Evolutionary conservation across 2,888 invertebrate genomes (phyloP), one percentile per base, ranked within the genome.

Genomic region (Rhagium mordax): DNA sequence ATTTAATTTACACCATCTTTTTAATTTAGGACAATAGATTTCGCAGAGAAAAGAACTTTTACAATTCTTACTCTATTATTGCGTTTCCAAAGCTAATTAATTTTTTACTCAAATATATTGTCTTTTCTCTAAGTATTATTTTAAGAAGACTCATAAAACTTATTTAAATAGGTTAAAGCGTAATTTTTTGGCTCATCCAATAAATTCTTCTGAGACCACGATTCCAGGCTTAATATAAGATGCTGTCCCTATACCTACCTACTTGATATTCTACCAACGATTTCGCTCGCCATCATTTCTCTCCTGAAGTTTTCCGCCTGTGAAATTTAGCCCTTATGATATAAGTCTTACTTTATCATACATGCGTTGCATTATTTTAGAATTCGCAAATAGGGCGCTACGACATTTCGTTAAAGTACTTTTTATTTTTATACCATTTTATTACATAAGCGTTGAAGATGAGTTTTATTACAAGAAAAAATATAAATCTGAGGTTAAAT

Each of bases 271-370:
- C 88, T 79, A 84, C 79, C 81, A 83, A 83, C 87, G 86, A 85
- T 85, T 86, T 84, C 84, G 85, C 86, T 85, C 85, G 87, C 86
- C 86, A 84, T 87, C 87, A 87, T 87, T 86, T 84, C 85, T 84
- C 84, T 83, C 84, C 83, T 84, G 85, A 85, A 86, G 85, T 86
- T 86, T 85, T 85, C 86, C 85, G 83, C 84, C 85, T 84, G 85
- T 84, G 82, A 86, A 86, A 86, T 87, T 86, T 83, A 84, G 83
- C 84, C 84, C 83, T 79, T 83, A 78, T 82, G 84, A 84, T 82
- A 85, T 85, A 85, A 83, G 84, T 84, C 85, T 84, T 81, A 82
- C 81, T 84, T 83, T 83, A 81, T 83, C 82, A 81, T 77, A 79
- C 77, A 74, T 74, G 74, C 74, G 75, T 78, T 74, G 74, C 72